A percentile compares a stretch with the other conserved stretches of the same genome.
These are phyloP conservation scores for Anolis carolinensis DNA, from an alignment of 2,113 vertebrate genomes.

Conservation along the genomic window DNA sequence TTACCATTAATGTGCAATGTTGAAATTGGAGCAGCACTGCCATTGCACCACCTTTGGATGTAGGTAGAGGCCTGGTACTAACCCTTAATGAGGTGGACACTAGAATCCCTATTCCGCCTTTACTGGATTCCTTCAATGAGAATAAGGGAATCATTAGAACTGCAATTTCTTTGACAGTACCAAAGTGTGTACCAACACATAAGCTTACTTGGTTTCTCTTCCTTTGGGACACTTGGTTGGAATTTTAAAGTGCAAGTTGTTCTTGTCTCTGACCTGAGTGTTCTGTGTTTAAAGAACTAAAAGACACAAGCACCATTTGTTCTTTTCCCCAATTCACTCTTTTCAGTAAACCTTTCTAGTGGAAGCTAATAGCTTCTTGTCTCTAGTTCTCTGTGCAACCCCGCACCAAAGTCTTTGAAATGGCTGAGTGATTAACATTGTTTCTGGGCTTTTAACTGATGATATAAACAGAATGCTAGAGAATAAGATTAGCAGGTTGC, in stretches of 20 bases:
- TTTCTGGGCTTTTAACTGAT: neutral
- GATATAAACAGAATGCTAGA: constrained; percentile 40
- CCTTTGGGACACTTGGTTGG: neutral
- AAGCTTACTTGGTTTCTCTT: neutral
- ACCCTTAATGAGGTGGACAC: too few relatives aligned
- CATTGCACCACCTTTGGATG: too few relatives aligned
- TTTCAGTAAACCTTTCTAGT: fast-evolving
- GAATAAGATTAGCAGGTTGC: constrained; percentile 32
- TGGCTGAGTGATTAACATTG: constrained; percentile 4
- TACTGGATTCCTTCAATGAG: neutral
- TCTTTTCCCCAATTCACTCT: neutral
- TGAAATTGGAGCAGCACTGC: too few relatives aligned
- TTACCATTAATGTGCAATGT: too few relatives aligned
- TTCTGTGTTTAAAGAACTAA: neutral
- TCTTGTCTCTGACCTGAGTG: neutral
- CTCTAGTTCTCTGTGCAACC: neutral
- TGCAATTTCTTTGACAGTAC: neutral
- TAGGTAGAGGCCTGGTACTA: too few relatives aligned
- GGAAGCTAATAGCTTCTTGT: fast-evolving
- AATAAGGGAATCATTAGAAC: neutral
- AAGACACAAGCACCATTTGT: neutral
- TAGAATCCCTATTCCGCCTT: too few relatives aligned
- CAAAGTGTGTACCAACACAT: neutral
- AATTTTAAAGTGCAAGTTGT: neutral
- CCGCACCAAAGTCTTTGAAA: constrained; percentile 23